A percentile compares a stretch with the other conserved stretches of the same genome.
These are phyloP conservation scores for Physocephala rufipes DNA, from an alignment of 2,888 invertebrate genomes.

Conservation along the genomic window DNA sequence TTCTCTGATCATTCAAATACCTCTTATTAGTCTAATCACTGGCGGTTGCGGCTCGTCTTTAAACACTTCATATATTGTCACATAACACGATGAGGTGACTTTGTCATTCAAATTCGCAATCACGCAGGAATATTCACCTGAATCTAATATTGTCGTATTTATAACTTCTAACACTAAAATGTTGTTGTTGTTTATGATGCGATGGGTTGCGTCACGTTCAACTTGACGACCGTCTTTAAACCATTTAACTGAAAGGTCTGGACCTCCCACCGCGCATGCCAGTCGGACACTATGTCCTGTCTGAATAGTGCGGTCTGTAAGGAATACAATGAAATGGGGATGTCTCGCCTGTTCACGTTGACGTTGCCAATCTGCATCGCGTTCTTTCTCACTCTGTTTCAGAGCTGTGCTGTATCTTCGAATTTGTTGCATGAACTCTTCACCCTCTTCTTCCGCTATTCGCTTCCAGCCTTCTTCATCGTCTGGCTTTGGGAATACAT, in stretches of 20 bases:
- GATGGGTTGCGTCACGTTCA: conserved; percentile 63
- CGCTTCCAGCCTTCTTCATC: conserved; percentile 63
- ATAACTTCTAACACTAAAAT: conserved; percentile 69
- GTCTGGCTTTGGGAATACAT: conserved; percentile 61
- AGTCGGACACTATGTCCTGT: conserved; percentile 79
- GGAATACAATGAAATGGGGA: conserved; percentile 66
- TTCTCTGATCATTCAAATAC: conserved; percentile 54
- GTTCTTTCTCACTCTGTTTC: conserved; percentile 60
- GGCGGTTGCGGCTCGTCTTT: conserved; percentile 77
- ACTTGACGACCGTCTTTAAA: conserved; percentile 73
- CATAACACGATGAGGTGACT: conserved; percentile 75
- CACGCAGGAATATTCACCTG: conserved; percentile 74
- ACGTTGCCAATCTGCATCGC: conserved; percentile 65
- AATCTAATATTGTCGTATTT: conserved; percentile 71
- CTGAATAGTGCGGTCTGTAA: conserved; percentile 80
- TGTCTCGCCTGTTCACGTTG: conserved; percentile 61
- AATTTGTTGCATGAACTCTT: conserved; percentile 62
- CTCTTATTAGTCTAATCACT: conserved; percentile 75
- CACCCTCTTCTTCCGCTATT: conserved; percentile 62
- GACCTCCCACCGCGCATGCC: conserved; percentile 80
- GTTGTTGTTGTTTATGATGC: conserved; percentile 70
- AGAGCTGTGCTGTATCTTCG: conserved; percentile 61
- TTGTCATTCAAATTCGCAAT: conserved; percentile 80
- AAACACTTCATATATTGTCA: conserved; percentile 80
- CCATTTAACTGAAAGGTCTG: conserved; percentile 79